Evolutionary conservation across 2,888 invertebrate genomes (phyloP).

Genomic region (Pandemis corylana): DNA sequence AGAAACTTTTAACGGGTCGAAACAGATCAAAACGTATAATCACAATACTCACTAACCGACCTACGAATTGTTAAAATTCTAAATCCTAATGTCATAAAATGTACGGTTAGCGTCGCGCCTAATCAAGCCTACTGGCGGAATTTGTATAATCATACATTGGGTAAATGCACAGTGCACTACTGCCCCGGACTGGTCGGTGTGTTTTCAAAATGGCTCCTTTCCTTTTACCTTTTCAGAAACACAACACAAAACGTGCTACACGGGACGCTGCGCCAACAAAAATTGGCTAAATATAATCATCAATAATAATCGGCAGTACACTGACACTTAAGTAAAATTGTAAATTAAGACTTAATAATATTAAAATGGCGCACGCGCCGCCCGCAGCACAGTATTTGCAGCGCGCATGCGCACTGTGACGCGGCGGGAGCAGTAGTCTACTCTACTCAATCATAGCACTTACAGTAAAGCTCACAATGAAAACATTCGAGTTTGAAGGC

Average conservation of each 20-base stretch:
- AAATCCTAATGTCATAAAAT: conserved; percentile 68
- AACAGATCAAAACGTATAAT: conserved; percentile 78
- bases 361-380: conserved; percentile 49
- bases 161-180: conserved; percentile 81
- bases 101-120: conserved; percentile 69
- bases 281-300: conserved; percentile 50
- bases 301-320: conserved; percentile 53
- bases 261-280: conserved; percentile 54
- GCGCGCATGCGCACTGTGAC: conserved; percentile 73
- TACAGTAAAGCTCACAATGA: conserved; percentile 69
- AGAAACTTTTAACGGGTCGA: conserved; percentile 71
- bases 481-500: conserved; percentile 76
- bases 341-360: conserved; percentile 46
- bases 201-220: conserved; percentile 96
- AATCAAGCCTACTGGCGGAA: conserved; percentile 69
- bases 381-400: conserved; percentile 72
- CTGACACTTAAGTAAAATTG: conserved; percentile 55
- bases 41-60: conserved; percentile 74
- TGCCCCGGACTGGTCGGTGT: conserved; percentile 87
- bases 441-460: conserved; percentile 73
- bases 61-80: conserved; percentile 69
- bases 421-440: conserved; percentile 71
- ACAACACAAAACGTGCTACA: conserved; percentile 91
- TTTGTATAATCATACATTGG: conserved; percentile 58
- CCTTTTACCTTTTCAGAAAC: conserved; percentile 93